These are phyloP conservation scores for Dinomys branickii DNA, from an alignment of 2,113 vertebrate species.

Conservation along the genomic window DNA sequence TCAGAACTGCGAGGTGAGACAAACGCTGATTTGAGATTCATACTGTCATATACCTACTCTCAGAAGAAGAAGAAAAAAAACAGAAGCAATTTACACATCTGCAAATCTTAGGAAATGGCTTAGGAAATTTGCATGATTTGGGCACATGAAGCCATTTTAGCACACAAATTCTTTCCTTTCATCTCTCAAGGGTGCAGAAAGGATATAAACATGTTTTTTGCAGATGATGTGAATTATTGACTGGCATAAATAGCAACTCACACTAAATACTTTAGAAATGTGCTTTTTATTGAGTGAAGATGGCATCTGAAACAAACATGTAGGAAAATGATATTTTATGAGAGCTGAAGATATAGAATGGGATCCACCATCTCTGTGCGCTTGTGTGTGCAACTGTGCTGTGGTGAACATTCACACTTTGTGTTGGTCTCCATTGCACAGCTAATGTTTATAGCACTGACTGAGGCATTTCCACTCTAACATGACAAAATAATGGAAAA, in stretches of 20 bases:
- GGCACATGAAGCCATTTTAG: slow-evolving; percentile 80
- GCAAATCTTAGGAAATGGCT: slow-evolving; percentile 75
- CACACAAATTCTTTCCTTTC: slow-evolving; percentile 77
- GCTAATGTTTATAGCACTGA: not conserved
- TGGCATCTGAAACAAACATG: slow-evolving; percentile 55
- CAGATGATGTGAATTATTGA: slow-evolving; percentile 76
- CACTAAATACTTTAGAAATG: slow-evolving; percentile 65
- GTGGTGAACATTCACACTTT: not conserved
- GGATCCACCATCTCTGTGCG: not conserved
- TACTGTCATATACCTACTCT: slow-evolving; percentile 72
- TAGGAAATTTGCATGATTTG: slow-evolving; percentile 81
- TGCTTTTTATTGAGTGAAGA: slow-evolving; percentile 74
- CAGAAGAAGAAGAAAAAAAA: not conserved
- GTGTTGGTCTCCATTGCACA: slow-evolving; percentile 17
- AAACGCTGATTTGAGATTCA: slow-evolving; percentile 81
- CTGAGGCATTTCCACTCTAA: slow-evolving; percentile 46
- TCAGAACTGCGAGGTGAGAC: slow-evolving; percentile 62
- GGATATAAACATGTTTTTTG: slow-evolving; percentile 78
- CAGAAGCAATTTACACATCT: slow-evolving; percentile 79
- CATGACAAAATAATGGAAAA: slow-evolving; percentile 40
- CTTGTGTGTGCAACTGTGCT: not conserved
- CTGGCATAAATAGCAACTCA: slow-evolving; percentile 76
- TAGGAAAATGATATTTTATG: slow-evolving; percentile 48
- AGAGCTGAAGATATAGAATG: not conserved
- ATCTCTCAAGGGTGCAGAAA: slow-evolving; percentile 69